Conservation (phyloP, 1,140 invertebrate species). For the Drosophila parvula region DNA sequence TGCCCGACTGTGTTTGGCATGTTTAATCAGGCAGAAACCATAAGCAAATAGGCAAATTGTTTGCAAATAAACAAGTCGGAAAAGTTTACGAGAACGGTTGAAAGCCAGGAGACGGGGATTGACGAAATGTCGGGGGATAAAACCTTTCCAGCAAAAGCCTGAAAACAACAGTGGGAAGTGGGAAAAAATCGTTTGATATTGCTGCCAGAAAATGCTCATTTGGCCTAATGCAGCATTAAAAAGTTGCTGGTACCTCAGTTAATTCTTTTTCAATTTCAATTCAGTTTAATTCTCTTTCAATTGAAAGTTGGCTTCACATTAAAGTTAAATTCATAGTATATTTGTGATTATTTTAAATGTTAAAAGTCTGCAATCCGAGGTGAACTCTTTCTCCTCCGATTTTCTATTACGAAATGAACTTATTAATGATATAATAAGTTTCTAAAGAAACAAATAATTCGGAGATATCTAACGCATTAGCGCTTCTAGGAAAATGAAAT, state of each 20-base stretch:
- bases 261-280: no score
- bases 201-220: constrained; percentile 4
- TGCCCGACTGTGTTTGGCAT: constrained; percentile 56
- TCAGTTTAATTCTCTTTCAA: background rate
- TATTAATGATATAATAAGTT: no score
- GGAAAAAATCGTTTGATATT: constrained; percentile 15
- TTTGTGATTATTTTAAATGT: no score
- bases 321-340: no score
- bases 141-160: constrained; percentile 8
- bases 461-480: no score
- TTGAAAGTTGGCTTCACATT: background rate
- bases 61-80: constrained; percentile 42
- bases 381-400: background rate
- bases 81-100: constrained; percentile 42
- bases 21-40: constrained; percentile 66
- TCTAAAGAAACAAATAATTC: no score
- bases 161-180: background rate
- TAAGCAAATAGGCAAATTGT: constrained; percentile 66
- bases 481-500: background rate
- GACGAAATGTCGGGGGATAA: constrained; percentile 27
- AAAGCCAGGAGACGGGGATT: constrained; percentile 14
- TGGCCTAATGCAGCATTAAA: background rate
- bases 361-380: background rate
- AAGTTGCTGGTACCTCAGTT: background rate
- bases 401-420: no score